These are phyloP conservation scores for Bhutanitis thaidina DNA, from an alignment of 2,888 invertebrate species.

Conservation along the genomic window DNA sequence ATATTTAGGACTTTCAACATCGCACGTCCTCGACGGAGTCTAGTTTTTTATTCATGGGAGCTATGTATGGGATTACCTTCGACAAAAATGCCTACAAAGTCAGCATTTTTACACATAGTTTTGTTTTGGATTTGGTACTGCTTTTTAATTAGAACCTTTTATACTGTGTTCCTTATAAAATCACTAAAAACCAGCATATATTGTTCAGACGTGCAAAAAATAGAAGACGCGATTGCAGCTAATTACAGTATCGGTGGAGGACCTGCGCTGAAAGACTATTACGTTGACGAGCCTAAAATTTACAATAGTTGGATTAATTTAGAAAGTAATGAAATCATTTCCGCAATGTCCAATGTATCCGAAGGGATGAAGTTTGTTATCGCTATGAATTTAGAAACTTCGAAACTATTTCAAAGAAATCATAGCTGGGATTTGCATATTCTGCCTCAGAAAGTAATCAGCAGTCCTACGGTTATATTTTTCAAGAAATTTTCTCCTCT, in stretches of 20 bases:
- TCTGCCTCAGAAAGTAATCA: conserved; percentile 41
- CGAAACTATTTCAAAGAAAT: conserved; percentile 34
- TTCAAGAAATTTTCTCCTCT: conserved; percentile 62
- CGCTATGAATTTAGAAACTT: conserved; percentile 47
- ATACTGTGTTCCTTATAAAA: conserved; percentile 57
- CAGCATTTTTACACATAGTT: conserved; percentile 38
- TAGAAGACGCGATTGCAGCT: conserved; percentile 48
- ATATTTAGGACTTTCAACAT: neutral
- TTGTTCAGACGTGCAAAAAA: conserved; percentile 39
- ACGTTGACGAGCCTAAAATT: conserved; percentile 42
- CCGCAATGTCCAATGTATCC: conserved; percentile 38
- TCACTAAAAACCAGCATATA: conserved; percentile 52
- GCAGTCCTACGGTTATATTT: conserved; percentile 49
- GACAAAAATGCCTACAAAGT: conserved; percentile 43
- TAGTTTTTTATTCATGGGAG: conserved; percentile 50
- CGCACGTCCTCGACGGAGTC: conserved; percentile 9
- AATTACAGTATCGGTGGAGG: conserved; percentile 56
- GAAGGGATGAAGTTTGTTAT: conserved; percentile 49
- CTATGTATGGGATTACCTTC: conserved; percentile 57
- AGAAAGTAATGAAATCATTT: conserved; percentile 36
- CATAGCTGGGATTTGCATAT: conserved; percentile 41
- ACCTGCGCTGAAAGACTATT: conserved; percentile 51
- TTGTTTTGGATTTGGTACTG: conserved; percentile 60
- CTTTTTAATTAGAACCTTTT: conserved; percentile 57
- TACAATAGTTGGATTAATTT: conserved; percentile 47